These are phyloP conservation scores for Malurus elegans DNA, from an alignment of 2,113 vertebrate genomes.

Conservation along the genomic window DNA sequence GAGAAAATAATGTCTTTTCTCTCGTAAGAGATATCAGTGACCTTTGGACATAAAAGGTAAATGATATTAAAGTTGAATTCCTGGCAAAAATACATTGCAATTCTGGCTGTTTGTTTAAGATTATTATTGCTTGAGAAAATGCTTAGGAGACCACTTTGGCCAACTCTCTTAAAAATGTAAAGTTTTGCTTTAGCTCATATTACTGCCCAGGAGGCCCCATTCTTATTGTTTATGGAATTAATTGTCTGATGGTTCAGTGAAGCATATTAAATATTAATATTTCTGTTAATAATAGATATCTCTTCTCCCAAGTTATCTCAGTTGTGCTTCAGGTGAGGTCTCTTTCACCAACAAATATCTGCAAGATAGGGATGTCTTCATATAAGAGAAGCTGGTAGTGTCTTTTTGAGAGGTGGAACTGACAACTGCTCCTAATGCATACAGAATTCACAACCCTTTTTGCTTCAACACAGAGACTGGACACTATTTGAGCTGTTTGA, in stretches of 20 bases:
- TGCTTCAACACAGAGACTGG: neutral
- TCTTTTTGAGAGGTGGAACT: neutral
- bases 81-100: neutral
- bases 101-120: neutral
- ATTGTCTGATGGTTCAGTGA: slow-evolving; percentile 23
- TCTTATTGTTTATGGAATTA: slow-evolving; percentile 63
- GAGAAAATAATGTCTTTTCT: neutral
- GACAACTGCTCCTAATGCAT: neutral
- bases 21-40: neutral
- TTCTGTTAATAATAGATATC: slow-evolving; percentile 1
- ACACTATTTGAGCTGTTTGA: neutral
- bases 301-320: neutral
- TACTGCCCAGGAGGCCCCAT: slow-evolving; percentile 3
- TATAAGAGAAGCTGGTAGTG: neutral
- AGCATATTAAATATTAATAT: slow-evolving; percentile 28
- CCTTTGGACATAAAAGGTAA: slow-evolving; percentile 34
- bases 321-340: neutral
- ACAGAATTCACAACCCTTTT: neutral
- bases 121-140: slow-evolving; percentile 25
- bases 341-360: neutral
- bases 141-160: neutral
- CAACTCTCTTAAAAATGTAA: slow-evolving; percentile 18
- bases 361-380: neutral
- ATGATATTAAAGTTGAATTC: slow-evolving; percentile 26
- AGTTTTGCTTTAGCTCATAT: slow-evolving; percentile 19